Percentiles rank a stretch among this genome's conserved stretches.
Conservation (phyloP, 2,797 vertebrate species). For the Caiman crocodilus region DNA sequence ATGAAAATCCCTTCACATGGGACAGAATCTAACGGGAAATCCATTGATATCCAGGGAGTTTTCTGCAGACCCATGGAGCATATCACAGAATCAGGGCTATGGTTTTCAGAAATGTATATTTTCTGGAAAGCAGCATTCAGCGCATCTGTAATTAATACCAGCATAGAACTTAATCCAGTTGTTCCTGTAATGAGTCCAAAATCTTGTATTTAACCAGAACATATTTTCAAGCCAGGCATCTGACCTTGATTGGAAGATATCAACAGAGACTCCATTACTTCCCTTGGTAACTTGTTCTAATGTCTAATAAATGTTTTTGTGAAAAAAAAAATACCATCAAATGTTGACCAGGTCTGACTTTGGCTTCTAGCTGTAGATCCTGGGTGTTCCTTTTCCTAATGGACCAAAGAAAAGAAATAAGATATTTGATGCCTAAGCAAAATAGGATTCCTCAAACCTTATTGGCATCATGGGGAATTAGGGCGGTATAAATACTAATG, state of each 20-base stretch:
- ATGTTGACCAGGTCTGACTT: background rate
- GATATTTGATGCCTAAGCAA: background rate
- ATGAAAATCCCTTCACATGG: background rate
- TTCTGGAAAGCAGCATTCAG: no score
- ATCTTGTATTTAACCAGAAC: background rate
- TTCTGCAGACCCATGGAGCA: background rate
- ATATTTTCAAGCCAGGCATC: background rate
- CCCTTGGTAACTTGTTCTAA: background rate
- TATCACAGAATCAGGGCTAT: background rate
- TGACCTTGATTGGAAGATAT: background rate
- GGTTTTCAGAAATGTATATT: background rate
- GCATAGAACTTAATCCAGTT: background rate
- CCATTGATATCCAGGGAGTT: background rate
- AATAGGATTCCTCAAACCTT: background rate
- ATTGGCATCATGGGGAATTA: background rate
- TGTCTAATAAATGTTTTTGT: background rate
- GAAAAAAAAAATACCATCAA: background rate
- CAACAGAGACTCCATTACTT: background rate
- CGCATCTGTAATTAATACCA: background rate
- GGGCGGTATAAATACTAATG: background rate
- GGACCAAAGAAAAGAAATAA: background rate
- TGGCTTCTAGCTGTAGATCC: background rate
- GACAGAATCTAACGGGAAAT: background rate
- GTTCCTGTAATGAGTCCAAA: background rate
- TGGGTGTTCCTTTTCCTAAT: background rate